These are phyloP conservation scores for Scaptomyza pallida DNA, from an alignment of 1,140 invertebrate genomes.

Conservation along the genomic window DNA sequence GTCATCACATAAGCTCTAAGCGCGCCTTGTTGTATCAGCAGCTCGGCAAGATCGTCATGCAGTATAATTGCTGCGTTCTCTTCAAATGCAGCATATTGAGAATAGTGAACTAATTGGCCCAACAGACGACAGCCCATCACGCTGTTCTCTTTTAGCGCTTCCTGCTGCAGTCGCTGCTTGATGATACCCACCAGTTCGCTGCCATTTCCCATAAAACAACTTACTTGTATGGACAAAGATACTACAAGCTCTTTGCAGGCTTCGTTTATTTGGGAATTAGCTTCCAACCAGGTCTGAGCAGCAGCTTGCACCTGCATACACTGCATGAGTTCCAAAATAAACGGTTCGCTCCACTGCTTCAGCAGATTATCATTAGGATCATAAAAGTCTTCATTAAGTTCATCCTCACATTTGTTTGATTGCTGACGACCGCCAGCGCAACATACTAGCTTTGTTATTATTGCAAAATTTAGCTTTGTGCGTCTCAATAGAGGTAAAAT, in stretches of 20 bases:
- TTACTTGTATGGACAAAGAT: slow-evolving; percentile 58
- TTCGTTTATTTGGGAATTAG: slow-evolving; percentile 11
- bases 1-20: slow-evolving; percentile 64
- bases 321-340: slow-evolving; percentile 55
- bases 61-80: slow-evolving; percentile 70
- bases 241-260: slow-evolving; percentile 44
- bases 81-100: slow-evolving; percentile 65
- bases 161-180: slow-evolving; percentile 55
- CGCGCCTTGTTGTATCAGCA: slow-evolving; percentile 50
- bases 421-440: slow-evolving; percentile 35
- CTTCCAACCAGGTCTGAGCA: slow-evolving; percentile 58
- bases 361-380: slow-evolving; percentile 79
- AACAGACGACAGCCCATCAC: slow-evolving; percentile 57
- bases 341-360: slow-evolving; percentile 63
- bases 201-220: slow-evolving; percentile 57
- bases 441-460: slow-evolving; percentile 64
- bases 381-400: slow-evolving; percentile 78
- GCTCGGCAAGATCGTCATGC: slow-evolving; percentile 66
- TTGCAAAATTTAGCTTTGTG: slow-evolving; percentile 56
- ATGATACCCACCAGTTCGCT: slow-evolving; percentile 55
- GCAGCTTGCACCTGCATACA: slow-evolving; percentile 55
- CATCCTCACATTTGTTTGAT: slow-evolving; percentile 64
- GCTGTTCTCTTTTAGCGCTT: slow-evolving; percentile 36
- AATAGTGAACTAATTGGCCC: slow-evolving; percentile 44
- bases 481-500: slow-evolving; percentile 45